Evolutionary conservation across 2,888 invertebrate species (phyloP), one percentile per base, ranked within the genome.

Genomic region (Plagiodera versicolora): DNA sequence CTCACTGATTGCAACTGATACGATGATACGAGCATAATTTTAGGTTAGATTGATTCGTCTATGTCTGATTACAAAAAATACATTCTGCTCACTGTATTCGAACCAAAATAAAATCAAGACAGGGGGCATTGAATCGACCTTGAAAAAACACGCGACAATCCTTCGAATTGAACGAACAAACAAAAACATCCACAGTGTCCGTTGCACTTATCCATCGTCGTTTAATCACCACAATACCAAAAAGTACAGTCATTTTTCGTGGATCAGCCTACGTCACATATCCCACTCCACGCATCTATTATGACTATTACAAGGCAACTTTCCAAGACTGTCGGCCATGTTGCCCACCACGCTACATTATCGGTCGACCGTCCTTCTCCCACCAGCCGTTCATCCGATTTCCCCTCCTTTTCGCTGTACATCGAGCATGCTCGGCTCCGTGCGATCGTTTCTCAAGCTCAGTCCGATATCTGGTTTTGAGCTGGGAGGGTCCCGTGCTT

Each of bases 241-340:
- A 56, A 56, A 50, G 28, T 49, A 35, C 20, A 14, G 35, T 14
- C 19, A 16, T 10, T 24, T 35, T 49, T 47, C 48, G 46, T 39
- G 35, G 20, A 14, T 39, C 19, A 56, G 48, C n/a, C 30, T 35
- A 56, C 18, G 28, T 14, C 48, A 48, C 30, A 35, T 20, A 47
- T 51, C 61, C 58, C 61, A 47, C 53, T 39, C 14, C 49, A 28
- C 39, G n/a, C 16, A 11, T 18, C 46, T 3, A n/a, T n/a, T n/a
- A n/a, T 46, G 39, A 56, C 58, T 45, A 58, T 61, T 58, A 65
- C 61, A 47, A 68, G 67, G 67, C 68, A 67, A 69, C 69, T 71
- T 71, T 71, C 68, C 67, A 71, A 69, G 67, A 67, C 61, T 65
- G 63, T 56, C 68, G 65, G 69, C 71, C 71, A 69, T 68, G 67